phyloP scores from a whole-genome alignment of 2,113 vertebrate species.

The Chunga burmeisteri region DNA sequence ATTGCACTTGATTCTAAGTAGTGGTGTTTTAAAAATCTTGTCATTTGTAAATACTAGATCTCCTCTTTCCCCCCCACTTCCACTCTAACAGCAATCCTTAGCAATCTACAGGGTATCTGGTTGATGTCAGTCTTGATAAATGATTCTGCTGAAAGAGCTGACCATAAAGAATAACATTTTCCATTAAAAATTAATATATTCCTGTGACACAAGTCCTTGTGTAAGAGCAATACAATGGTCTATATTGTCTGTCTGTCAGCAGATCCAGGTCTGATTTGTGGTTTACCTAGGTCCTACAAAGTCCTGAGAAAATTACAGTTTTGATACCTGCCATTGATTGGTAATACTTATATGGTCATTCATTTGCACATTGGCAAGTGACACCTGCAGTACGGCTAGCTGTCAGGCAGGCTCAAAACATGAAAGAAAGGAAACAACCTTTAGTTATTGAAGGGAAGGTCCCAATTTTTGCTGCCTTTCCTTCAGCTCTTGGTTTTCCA shows the following conservation, averaged over 20 bases:
- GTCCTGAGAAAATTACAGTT: slow-evolving; percentile 9
- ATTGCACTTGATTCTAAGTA: slow-evolving; percentile 40
- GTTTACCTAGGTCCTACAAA: background rate
- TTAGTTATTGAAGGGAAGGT: background rate
- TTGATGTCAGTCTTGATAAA: slow-evolving; percentile 35
- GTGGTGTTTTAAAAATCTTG: background rate
- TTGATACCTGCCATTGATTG: slow-evolving; percentile 16
- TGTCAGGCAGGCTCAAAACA: background rate
- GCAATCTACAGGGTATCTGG: background rate
- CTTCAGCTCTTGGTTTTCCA: fast-evolving
- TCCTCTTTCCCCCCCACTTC: too few species aligned
- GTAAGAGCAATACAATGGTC: background rate
- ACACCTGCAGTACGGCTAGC: background rate
- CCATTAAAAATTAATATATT: slow-evolving; percentile 51
- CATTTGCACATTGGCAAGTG: background rate
- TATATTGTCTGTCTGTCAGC: slow-evolving; percentile 26
- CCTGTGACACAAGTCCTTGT: background rate
- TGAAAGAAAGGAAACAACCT: background rate
- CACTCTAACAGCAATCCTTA: background rate
- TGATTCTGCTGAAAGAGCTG: slow-evolving; percentile 21
- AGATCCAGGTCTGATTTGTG: background rate
- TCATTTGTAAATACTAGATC: slow-evolving; percentile 4
- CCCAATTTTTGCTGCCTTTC: background rate
- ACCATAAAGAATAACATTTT: slow-evolving; percentile 35
- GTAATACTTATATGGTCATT: background rate